Conservation (phyloP, 2,113 vertebrate species). For the Rynchops niger region DNA sequence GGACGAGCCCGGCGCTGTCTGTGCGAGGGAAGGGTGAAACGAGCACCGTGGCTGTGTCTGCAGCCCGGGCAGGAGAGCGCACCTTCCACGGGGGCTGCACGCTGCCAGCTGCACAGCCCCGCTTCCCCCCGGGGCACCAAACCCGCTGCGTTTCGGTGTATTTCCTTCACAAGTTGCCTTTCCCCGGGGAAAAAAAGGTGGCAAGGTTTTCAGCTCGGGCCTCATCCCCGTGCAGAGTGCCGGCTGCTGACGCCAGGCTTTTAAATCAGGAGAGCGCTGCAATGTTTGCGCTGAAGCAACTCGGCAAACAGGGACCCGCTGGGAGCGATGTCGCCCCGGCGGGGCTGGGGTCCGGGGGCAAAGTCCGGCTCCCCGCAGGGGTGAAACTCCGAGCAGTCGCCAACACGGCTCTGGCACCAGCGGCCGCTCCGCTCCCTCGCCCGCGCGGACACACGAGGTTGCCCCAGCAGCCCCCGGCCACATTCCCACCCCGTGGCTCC, state of each 20-base stretch:
- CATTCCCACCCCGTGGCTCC: fast-evolving
- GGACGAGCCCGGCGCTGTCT: fast-evolving
- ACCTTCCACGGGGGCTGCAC: background rate
- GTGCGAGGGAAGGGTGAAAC: background rate
- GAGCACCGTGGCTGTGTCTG: fast-evolving
- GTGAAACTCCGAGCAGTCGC: background rate
- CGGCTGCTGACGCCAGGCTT: background rate
- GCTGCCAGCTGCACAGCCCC: background rate
- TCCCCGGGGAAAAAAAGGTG: fast-evolving
- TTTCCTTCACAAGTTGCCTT: background rate
- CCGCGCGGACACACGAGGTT: background rate
- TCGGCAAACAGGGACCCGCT: background rate
- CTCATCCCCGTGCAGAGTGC: fast-evolving
- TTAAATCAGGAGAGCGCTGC: background rate
- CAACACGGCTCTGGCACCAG: background rate
- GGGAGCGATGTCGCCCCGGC: fast-evolving
- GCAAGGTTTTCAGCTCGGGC: fast-evolving
- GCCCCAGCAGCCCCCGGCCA: background rate
- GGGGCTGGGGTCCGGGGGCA: background rate
- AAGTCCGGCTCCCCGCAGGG: background rate
- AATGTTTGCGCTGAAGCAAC: background rate
- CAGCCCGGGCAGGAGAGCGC: background rate
- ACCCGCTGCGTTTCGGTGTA: fast-evolving
- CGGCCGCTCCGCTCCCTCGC: background rate
- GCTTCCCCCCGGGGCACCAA: background rate